phyloP scores from a whole-genome alignment of 2,797 vertebrate species.

The Rhinogobio ventralis region DNA sequence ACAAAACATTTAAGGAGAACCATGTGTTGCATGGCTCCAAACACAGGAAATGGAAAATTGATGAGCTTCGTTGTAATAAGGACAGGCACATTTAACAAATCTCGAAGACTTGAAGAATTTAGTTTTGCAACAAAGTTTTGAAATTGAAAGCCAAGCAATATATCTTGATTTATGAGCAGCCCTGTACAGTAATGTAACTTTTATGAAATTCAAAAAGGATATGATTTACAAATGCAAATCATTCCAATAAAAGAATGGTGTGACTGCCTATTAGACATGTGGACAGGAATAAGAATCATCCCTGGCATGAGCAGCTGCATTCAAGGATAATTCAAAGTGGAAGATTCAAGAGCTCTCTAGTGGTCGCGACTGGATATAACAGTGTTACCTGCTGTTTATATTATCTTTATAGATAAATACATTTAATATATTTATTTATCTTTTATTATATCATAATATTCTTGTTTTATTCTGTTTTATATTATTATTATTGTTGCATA shows the following conservation, averaged over 20 bases:
- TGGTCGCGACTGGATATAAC: neutral
- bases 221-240: neutral
- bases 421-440: neutral
- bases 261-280: neutral
- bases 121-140: constrained; percentile 27
- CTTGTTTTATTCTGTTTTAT: neutral
- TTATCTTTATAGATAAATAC: neutral
- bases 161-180: constrained; percentile 9
- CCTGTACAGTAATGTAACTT: constrained; percentile 7
- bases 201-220: neutral
- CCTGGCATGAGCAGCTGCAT: neutral
- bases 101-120: constrained; percentile 25
- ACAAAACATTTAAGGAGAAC: constrained; percentile 40
- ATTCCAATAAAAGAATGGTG: constrained; percentile 5
- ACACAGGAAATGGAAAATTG: constrained; percentile 42
- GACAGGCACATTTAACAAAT: neutral
- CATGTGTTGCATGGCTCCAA: constrained; percentile 45
- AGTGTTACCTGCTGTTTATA: neutral
- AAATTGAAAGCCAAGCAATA: neutral
- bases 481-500: neutral
- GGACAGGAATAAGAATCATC: constrained; percentile 8
- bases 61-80: constrained; percentile 39
- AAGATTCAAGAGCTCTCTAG: constrained; percentile 30
- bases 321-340: neutral
- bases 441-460: neutral